Evolutionary conservation across 2,797 vertebrate species (phyloP), one percentile per base, ranked within the genome.

Genomic region (Catostomus latipinnis): DNA sequence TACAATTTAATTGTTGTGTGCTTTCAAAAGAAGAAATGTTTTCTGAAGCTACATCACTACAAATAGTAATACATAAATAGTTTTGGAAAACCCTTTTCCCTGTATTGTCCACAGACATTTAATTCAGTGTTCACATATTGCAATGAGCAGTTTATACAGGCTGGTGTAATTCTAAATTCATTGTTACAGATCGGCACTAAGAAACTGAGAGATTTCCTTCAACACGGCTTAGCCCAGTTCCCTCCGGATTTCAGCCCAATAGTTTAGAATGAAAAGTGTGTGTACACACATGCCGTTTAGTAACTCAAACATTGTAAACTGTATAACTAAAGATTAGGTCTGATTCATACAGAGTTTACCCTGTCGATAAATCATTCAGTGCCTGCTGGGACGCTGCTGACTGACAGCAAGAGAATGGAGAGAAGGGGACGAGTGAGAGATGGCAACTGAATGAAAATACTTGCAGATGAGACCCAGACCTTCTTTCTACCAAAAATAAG

Each of bases 261-360:
- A 93, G 90, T 89, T 14, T 46, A 34, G 86, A 86, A 71, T 76
- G 88, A 87, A 90, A 85, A 81, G 86, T 85, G 86, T 89, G 90
- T 92, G 89, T 91, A 91, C 87, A 91, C 71, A 75, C 22, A 90
- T 85, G 88, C 89, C 89, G 88, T 89, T 88, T 88, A 91, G 93
- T 92, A 91, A 90, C 91, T 92, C 90, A 90, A 90, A 93, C 91
- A 92, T 89, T 92, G 92, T 92, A 93, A 93, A 93, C 91, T 94
- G 92, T 94, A 92, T 93, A 92, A 92, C 90, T 92, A 91, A 93
- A 92, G 91, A 91, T 94, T 91, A 92, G 85, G 86, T 84, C 87
- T 93, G 91, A 93, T 94, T 93, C 91, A 93, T 93, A 93, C 90
- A 87, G 87, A 92, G 92, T 93, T 93, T 93, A 93, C 92, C 89